phyloP scores from a whole-genome alignment of 2,113 vertebrate genomes.

The Tauraco erythrolophus region DNA sequence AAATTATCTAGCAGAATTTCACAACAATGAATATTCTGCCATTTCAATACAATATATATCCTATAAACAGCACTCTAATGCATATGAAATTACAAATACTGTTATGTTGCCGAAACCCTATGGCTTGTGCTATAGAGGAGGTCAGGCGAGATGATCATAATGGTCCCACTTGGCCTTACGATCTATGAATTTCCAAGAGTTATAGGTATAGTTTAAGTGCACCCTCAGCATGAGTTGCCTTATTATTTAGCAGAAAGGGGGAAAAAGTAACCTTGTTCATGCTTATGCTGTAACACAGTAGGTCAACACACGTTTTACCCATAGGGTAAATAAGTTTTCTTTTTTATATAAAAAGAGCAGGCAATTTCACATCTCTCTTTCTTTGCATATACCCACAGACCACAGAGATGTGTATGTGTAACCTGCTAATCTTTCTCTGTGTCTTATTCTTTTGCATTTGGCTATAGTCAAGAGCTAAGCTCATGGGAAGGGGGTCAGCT shows the following conservation, averaged over 20 bases:
- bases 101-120: conserved; percentile 56
- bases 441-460: background rate
- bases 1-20: conserved; percentile 39
- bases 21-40: conserved; percentile 22
- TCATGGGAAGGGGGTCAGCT: background rate
- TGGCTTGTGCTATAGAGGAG: conserved; percentile 48
- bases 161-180: conserved; percentile 54
- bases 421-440: background rate
- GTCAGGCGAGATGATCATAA: conserved; percentile 62
- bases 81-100: conserved; percentile 54
- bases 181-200: conserved; percentile 63
- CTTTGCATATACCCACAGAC: background rate
- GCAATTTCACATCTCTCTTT: background rate
- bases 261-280: conserved; percentile 14
- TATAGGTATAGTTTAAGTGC: conserved; percentile 56
- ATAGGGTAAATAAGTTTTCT: background rate
- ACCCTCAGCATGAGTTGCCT: conserved; percentile 59
- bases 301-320: conserved; percentile 7
- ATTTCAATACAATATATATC: conserved; percentile 36
- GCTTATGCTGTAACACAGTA: background rate
- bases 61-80: conserved; percentile 56
- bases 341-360: background rate
- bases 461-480: background rate
- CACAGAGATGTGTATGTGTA: background rate
- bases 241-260: conserved; percentile 61